Conservation (phyloP, 1,140 invertebrate genomes). For the Campodea augens region DNA sequence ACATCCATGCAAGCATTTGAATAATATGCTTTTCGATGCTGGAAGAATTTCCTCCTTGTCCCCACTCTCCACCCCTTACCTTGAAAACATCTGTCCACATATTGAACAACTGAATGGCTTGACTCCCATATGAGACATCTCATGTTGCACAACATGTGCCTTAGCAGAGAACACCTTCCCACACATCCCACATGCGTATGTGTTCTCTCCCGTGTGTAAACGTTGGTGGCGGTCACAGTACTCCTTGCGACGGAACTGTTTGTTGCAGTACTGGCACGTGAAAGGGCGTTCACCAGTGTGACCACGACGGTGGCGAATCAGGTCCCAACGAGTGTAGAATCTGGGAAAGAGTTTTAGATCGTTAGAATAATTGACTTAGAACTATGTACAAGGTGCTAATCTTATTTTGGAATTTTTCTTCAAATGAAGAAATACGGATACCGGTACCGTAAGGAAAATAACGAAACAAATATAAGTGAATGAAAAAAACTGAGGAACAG, state of each 20-base stretch:
- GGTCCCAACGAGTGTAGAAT: not conserved
- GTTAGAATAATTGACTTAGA: too few species aligned
- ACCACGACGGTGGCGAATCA: not conserved
- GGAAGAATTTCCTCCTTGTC: too few species aligned
- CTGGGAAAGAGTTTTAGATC: too few species aligned
- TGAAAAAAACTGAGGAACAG: too few species aligned
- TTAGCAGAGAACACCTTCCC: not conserved
- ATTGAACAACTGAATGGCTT: not conserved
- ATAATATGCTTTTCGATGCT: too few species aligned
- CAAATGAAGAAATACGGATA: too few species aligned
- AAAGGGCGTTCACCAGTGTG: not conserved
- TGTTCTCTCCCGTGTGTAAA: not conserved
- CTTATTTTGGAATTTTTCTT: too few species aligned
- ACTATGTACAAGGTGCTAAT: too few species aligned
- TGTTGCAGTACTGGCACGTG: not conserved
- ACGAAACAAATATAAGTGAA: too few species aligned
- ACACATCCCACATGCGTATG: not conserved
- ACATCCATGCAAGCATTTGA: too few species aligned
- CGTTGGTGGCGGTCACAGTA: not conserved
- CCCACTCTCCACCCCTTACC: too few species aligned
- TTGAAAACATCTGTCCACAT: not conserved
- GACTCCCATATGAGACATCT: not conserved
- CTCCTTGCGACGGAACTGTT: not conserved
- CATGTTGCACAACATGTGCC: not conserved
- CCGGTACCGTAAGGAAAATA: too few species aligned